Base-by-base conservation (phyloP, 2,888 invertebrate species). In the Agonum fuliginosum region DNA sequence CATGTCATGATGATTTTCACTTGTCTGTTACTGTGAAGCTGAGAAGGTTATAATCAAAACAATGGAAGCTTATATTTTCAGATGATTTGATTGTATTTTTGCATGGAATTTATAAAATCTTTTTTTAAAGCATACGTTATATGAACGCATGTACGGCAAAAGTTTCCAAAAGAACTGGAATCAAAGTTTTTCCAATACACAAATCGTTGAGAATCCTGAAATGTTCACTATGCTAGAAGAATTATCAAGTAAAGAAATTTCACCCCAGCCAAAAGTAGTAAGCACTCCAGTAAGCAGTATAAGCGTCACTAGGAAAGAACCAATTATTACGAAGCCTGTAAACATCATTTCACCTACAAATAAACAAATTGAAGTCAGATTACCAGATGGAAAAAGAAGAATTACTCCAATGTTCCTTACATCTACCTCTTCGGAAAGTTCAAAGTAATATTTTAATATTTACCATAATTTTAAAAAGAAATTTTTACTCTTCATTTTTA, bases 331-430 rank as follows among this genome's bases (percentile, higher is more conserved):
- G 12, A 65, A 62, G 58, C 83, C 82, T 41, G 82, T 82, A 41
- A 85, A 81, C 5, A 86, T 90, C 2, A 87, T 92, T 81, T 91
- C 93, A 10, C 94, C 96, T 0, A 91, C 93, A 80, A 95, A 93
- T 87, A 94, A 97, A 81, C 98, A 98, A 90, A 95, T 97, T 19
- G 98, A 98, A 88, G 97, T 96, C 0, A 90, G 96, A 80, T 95
- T 97, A 2, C 94, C 97, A 0, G 98, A 98, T 87, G 99, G 99
- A 30, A 95, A 96, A 87, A 89, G 99, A 46, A 90, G 99, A 79
- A 99, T 99, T 81, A 99, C 98, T 4, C 99, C 99, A 0, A 96
- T 99, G 87, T 97, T 97, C 85, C 93, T 99, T 83, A 95, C 97
- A 17, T 80, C 84, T 3, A 81, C 81, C 2, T 81, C 83, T 12